Conservation (phyloP, 2,113 vertebrate species). For the Planiliza haematocheilus region DNA sequence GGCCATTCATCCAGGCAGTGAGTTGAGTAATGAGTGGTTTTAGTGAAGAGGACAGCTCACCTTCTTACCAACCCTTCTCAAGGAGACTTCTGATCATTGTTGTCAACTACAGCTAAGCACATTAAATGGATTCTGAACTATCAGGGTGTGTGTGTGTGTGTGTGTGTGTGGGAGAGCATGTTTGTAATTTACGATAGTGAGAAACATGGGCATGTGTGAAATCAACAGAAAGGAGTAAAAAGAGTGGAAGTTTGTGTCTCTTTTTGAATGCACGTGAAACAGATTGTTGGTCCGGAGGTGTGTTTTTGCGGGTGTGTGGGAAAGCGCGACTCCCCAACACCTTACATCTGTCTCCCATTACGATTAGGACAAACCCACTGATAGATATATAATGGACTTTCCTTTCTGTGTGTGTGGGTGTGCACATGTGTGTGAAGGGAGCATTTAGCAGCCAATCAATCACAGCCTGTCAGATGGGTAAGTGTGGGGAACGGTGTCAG, state of each 20-base stretch:
- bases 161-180: conserved; percentile 34
- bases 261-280: conserved; percentile 19
- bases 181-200: conserved; percentile 34
- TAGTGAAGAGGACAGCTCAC: conserved; percentile 82
- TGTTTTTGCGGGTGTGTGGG: conserved; percentile 15
- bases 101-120: conserved; percentile 79
- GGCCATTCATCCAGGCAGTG: conserved; percentile 70
- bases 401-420: conserved; percentile 34
- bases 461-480: conserved; percentile 69
- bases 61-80: conserved; percentile 78
- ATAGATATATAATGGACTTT: conserved; percentile 68
- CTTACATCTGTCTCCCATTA: conserved; percentile 74
- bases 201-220: conserved; percentile 37
- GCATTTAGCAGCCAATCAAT: conserved; percentile 76
- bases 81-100: conserved; percentile 82
- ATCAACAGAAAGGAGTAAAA: conserved; percentile 13
- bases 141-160: conserved; percentile 33
- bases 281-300: conserved; percentile 18
- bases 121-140: conserved; percentile 67
- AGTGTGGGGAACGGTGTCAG: conserved; percentile 69
- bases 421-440: conserved; percentile 54
- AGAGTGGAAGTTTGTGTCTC: conserved; percentile 15
- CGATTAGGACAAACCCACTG: conserved; percentile 52
- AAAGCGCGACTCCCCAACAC: conserved; percentile 31
- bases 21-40: conserved; percentile 81